Base-by-base conservation (phyloP, 2,888 invertebrate genomes). In the Drosophila nigricruria region DNA sequence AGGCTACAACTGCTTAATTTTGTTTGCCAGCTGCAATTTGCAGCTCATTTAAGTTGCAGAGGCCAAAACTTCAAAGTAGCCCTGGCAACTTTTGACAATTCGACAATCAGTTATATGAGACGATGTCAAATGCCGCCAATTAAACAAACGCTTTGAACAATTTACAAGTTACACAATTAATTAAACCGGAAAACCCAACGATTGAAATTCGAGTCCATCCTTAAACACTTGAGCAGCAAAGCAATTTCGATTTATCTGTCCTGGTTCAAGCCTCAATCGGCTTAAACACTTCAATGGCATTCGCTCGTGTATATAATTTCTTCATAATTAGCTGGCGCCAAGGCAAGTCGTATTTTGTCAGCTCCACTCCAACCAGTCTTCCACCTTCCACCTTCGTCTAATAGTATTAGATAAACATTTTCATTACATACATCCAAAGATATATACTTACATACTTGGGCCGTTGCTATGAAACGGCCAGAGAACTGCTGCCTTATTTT, bases 41-140 rank as follows among this genome's bases (percentile, higher is more conserved):
- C 86, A 78, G 81, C 82, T 80, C 78, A 82, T 84, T 84, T 81
- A 64, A 81, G 72, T 81, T 81, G 82, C 79, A 77, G 57, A 79
- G 69, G 70, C 69, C 62, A 76, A 76, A 73, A 74, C 71, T 69
- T 63, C 67, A 76, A 85, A 58, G 54, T 30, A 60, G 32, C 61
- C 66, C 45, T 64, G 65, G 70, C 75, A 75, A 57, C 70, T 5
- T 40, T 52, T 9, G 18, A 36, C 20, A 20, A 58, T 18, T 38
- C 16, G 23, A 30, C 16, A 50, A 49, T 30, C 43, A 47, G 38
- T 54, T 23, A 49, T 27, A 8, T 14, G 20, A 47, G 6, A 18
- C 16, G 45, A 20, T 9, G 9, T 63, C 23, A 38, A 70, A 25
- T 42, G 45, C 27, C 36, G 20, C 16, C 50, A 64, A 45, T 74